These are phyloP conservation scores for Premnoplex brunnescens DNA, from an alignment of 2,797 vertebrate species.

Conservation along the genomic window DNA sequence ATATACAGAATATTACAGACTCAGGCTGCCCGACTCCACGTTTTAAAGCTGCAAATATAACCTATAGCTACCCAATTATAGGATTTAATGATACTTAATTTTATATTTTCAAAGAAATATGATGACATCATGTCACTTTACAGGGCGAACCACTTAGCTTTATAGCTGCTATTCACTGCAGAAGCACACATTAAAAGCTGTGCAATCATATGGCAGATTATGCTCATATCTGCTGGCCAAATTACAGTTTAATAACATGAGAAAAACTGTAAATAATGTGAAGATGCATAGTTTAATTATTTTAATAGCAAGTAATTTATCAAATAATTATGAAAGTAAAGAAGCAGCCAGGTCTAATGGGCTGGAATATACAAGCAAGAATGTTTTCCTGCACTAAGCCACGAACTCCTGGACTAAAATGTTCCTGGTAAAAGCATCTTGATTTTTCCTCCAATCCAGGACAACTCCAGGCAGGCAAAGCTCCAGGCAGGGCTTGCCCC, in stretches of 20 bases:
- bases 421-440: not conserved
- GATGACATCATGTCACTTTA: slow-evolving; percentile 33
- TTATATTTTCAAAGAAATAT: slow-evolving; percentile 41
- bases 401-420: not conserved
- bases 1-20: too few species aligned
- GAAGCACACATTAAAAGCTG: slow-evolving; percentile 23
- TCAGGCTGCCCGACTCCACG: not conserved
- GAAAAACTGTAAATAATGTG: slow-evolving; percentile 39
- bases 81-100: slow-evolving; percentile 47
- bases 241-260: slow-evolving; percentile 37
- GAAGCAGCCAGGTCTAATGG: not conserved
- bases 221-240: slow-evolving; percentile 36
- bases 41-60: slow-evolving; percentile 37
- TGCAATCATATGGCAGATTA: slow-evolving; percentile 17
- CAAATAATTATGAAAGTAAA: not conserved
- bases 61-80: slow-evolving; percentile 3
- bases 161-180: slow-evolving; percentile 8
- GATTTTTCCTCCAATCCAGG: not conserved
- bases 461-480: not conserved
- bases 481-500: not conserved
- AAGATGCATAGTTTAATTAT: slow-evolving; percentile 25
- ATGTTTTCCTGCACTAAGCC: not conserved
- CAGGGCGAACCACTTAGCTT: slow-evolving; percentile 40
- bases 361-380: not conserved
- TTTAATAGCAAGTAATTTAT: slow-evolving; percentile 29